Conservation (phyloP, 2,888 invertebrate genomes). For the Dynastes maya region DNA sequence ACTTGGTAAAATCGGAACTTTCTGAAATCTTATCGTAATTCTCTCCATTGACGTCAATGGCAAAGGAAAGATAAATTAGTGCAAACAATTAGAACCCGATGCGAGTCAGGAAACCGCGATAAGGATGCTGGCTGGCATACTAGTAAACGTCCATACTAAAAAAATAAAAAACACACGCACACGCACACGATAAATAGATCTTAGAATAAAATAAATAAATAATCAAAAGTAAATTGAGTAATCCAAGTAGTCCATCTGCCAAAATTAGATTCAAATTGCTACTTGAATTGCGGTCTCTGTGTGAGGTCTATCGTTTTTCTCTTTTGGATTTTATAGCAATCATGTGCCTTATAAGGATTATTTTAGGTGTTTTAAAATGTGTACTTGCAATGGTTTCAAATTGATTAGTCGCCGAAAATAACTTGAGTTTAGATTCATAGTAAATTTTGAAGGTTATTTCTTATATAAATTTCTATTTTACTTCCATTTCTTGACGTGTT, state of each 20-base stretch:
- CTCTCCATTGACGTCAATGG: conserved; percentile 27
- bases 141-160: no score
- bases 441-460: no score
- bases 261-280: not conserved
- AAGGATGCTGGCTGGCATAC: no score
- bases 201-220: not conserved
- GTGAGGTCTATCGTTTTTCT: not conserved
- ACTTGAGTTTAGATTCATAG: not conserved
- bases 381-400: no score
- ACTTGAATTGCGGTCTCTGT: not conserved
- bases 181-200: not conserved
- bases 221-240: not conserved
- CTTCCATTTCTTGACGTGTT: no score
- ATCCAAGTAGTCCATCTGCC: not conserved
- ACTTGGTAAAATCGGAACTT: not conserved
- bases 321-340: not conserved
- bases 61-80: not conserved
- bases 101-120: not conserved
- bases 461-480: no score
- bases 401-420: no score
- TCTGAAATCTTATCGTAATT: conserved; percentile 21
- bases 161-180: no score
- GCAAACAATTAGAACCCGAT: not conserved
- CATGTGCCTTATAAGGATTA: no score
- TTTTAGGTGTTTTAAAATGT: no score